phyloP scores from a whole-genome alignment of 2,888 invertebrate genomes.

The Apodemia zela region DNA sequence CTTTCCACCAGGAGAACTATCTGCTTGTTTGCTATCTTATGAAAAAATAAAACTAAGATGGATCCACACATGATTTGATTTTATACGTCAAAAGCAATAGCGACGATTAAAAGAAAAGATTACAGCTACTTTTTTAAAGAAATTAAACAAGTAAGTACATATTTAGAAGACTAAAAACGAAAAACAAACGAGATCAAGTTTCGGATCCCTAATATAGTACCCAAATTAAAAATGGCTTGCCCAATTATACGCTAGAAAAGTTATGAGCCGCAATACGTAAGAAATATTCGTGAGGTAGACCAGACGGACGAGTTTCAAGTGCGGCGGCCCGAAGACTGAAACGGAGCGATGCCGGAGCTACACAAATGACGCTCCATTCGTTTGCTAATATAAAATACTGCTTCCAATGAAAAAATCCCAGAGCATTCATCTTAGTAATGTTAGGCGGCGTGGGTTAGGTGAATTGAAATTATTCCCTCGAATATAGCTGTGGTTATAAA shows the following conservation, averaged over 20 bases:
- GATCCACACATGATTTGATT: no score
- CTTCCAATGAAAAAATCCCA: constrained; percentile 49
- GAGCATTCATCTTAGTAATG: constrained; percentile 46
- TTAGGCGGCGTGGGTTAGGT: constrained; percentile 46
- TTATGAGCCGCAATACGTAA: constrained; percentile 31
- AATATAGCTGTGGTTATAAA: background rate
- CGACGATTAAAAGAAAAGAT: no score
- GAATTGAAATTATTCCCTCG: constrained; percentile 29
- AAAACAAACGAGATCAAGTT: background rate
- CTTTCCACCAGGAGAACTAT: no score
- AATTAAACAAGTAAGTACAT: no score
- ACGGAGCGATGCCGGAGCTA: constrained; percentile 40
- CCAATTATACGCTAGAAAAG: constrained; percentile 29
- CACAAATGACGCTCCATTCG: constrained; percentile 63
- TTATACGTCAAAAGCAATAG: no score
- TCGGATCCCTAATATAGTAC: background rate
- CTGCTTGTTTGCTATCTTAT: no score
- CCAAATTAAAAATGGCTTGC: constrained; percentile 30
- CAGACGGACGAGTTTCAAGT: constrained; percentile 31
- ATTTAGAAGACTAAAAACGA: background rate
- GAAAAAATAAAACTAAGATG: no score
- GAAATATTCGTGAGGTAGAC: constrained; percentile 33
- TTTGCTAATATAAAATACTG: constrained; percentile 57
- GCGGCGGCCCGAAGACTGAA: constrained; percentile 28
- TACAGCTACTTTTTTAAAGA: no score